These are phyloP conservation scores for Tethea ocularis DNA, from an alignment of 2,888 invertebrate species.

Conservation along the genomic window DNA sequence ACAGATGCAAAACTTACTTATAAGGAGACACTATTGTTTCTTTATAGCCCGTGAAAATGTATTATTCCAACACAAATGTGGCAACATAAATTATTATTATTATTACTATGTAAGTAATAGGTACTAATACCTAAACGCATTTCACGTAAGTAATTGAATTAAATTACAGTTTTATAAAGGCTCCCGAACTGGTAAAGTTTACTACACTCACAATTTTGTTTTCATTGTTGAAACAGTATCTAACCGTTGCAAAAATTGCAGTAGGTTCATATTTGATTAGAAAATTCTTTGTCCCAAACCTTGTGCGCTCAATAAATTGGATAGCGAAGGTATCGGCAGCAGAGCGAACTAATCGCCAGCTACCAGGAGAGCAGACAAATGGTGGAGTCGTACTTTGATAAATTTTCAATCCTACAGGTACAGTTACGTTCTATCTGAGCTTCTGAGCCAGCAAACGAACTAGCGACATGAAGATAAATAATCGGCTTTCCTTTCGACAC, in stretches of 20 bases:
- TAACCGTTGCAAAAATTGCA: background rate
- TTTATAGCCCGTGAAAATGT: no score
- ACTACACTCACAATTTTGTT: no score
- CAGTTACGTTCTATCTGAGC: constrained; percentile 20
- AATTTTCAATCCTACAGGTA: constrained; percentile 35
- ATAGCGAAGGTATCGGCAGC: constrained; percentile 11
- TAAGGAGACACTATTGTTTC: no score
- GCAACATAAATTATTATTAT: no score
- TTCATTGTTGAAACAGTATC: no score
- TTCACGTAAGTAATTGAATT: no score
- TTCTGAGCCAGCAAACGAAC: constrained; percentile 29
- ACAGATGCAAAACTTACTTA: no score
- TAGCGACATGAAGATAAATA: constrained; percentile 12
- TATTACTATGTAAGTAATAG: no score
- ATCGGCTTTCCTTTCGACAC: constrained; percentile 19
- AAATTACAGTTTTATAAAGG: no score
- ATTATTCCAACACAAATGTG: no score
- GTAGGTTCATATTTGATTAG: background rate
- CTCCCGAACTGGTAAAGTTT: no score
- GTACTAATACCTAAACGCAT: no score
- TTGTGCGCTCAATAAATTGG: background rate
- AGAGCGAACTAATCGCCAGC: constrained; percentile 25
- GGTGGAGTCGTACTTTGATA: constrained; percentile 32
- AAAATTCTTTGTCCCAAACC: background rate
- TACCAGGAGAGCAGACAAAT: constrained; percentile 29